A percentile compares a stretch with the other conserved stretches of the same genome.
Conservation (phyloP, 1,140 invertebrate species). For the Pomacea maculata region DNA sequence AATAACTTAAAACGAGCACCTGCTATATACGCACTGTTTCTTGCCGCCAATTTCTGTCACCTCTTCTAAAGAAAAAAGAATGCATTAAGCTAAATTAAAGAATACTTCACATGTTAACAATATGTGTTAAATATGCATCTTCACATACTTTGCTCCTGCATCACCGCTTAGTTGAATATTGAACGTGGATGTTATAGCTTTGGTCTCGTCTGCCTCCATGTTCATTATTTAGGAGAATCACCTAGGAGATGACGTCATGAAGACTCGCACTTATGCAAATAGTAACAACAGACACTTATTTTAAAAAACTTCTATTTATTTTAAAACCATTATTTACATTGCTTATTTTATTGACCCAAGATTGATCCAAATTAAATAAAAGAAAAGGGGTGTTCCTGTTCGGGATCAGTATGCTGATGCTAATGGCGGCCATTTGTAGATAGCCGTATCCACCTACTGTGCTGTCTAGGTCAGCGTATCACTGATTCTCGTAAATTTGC, state of each 20-base stretch:
- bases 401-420: slow-evolving; percentile 37
- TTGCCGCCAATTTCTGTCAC: not conserved
- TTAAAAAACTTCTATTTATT: too few relatives aligned
- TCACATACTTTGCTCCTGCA: slow-evolving; percentile 7
- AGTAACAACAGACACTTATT: too few relatives aligned
- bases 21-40: not conserved
- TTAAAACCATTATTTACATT: too few relatives aligned
- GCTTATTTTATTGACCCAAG: too few relatives aligned
- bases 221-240: slow-evolving; percentile 23
- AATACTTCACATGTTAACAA: not conserved
- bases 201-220: slow-evolving; percentile 11
- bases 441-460: slow-evolving; percentile 48
- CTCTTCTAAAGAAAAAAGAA: not conserved
- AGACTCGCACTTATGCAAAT: slow-evolving; percentile 9
- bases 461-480: slow-evolving; percentile 21
- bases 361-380: not conserved
- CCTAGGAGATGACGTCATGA: slow-evolving; percentile 24
- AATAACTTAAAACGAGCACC: not conserved
- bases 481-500: not conserved
- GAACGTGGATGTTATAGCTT: slow-evolving; percentile 18
- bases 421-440: slow-evolving; percentile 59
- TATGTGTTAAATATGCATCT: not conserved
- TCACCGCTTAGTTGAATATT: slow-evolving; percentile 14
- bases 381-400: slow-evolving; percentile 25
- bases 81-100: not conserved